These are phyloP conservation scores for Watsonalla cultraria DNA, from an alignment of 2,888 invertebrate genomes.

Conservation along the genomic window DNA sequence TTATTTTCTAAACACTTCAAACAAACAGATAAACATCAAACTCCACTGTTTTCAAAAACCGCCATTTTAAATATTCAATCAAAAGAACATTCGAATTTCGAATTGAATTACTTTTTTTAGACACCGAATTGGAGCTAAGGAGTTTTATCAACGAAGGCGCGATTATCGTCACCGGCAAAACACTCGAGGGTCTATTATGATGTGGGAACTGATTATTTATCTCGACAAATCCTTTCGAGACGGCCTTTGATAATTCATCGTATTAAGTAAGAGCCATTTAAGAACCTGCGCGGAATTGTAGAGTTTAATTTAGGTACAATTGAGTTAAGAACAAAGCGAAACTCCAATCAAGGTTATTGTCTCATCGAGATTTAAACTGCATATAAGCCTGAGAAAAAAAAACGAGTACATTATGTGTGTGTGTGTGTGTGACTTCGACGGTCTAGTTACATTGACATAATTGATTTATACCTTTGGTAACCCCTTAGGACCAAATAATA, in stretches of 20 bases:
- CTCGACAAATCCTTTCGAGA: conserved; percentile 16
- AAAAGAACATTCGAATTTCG: conserved; percentile 26
- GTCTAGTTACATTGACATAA: too few species aligned
- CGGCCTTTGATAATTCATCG: conserved; percentile 31
- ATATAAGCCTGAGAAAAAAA: too few species aligned
- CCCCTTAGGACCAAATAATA: too few species aligned
- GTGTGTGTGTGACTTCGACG: too few species aligned
- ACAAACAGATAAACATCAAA: conserved; percentile 22
- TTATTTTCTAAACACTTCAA: neutral
- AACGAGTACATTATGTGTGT: too few species aligned
- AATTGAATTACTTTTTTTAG: conserved; percentile 9
- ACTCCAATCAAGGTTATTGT: too few species aligned
- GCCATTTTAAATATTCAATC: conserved; percentile 23
- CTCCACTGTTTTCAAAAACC: conserved; percentile 54
- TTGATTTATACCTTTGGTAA: too few species aligned
- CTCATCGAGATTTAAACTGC: too few species aligned
- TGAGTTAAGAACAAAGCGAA: too few species aligned
- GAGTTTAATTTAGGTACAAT: too few species aligned
- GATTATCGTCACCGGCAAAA: conserved; percentile 59
- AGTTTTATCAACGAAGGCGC: conserved; percentile 42
- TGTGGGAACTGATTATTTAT: conserved; percentile 54
- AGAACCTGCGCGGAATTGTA: neutral
- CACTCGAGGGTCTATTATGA: conserved; percentile 39
- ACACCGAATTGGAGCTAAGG: conserved; percentile 16
- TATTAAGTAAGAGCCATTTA: conserved; percentile 20